Base-by-base conservation (phyloP, 2,888 invertebrate genomes). In the Lucinisca nassula region DNA sequence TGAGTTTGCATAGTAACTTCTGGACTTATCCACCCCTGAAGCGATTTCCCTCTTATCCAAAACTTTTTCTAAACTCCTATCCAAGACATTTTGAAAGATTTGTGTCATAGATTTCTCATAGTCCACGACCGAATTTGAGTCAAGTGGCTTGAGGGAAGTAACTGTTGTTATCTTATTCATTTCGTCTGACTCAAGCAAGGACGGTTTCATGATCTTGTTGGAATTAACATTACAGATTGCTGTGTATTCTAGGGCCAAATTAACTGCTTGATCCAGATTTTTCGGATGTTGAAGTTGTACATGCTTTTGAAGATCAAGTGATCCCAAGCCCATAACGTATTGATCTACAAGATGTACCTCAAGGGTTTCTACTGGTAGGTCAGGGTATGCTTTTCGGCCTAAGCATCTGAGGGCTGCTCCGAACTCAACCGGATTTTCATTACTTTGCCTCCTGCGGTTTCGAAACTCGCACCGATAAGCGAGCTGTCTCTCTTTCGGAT, bases 171-270 rank as follows among this genome's bases (percentile, higher is more conserved):
- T 55, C 55, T 55, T 55, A 21, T 55, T 21, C 21, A 4, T 55
- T n/a, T 55, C 55, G n/a, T 55, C n/a, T 21, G 55, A 55, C 12
- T 55, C 55, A 55, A 55, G 55, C 55, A 55, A 55, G 55, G 55
- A 55, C 55, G 55, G 55, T 55, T 55, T 55, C 17, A n/a, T 55
- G 17, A 55, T 21, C 55, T 55, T 55, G n/a, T 55, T n/a, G 17
- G 55, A n/a, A n/a, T 55, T 55, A n/a, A 55, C n/a, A n/a, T 55
- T 55, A 55, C 55, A 55, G 55, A 55, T 55, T 55, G 55, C 55
- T 55, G n/a, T n/a, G n/a, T n/a, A n/a, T n/a, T n/a, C n/a, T n/a
- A n/a, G n/a, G n/a, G n/a, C n/a, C n/a, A n/a, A n/a, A n/a, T n/a
- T n/a, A n/a, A n/a, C n/a, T n/a, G n/a, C n/a, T n/a, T n/a, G n/a